Evolutionary conservation across 2,113 vertebrate genomes (phyloP), one percentile per base, ranked within the genome.

Genomic region (Anseranas semipalmata): DNA sequence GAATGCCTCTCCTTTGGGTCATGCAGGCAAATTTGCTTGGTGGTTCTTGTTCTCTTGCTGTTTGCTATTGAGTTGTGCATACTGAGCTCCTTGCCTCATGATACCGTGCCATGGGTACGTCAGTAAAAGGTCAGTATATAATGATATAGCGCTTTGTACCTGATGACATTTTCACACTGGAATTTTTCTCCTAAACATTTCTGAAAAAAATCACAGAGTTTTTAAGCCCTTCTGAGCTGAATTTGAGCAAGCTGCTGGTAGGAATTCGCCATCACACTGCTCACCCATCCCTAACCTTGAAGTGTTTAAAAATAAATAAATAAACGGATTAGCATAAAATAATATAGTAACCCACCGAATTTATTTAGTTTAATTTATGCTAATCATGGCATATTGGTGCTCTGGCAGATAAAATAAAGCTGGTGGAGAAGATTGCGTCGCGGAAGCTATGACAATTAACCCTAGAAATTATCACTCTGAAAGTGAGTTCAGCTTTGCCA

Each of bases 351-450:
- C 96, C 93, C 93, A 90, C 85, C n/a, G 70, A 97, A 98, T 97
- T 98, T 93, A 97, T 97, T 98, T 97, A 89, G 87, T 95, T 97
- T 98, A 98, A 98, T 98, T 98, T 98, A 98, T 98, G 97, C 96
- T 98, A 98, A 98, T 98, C 97, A 95, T 90, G 93, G 92, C 39
- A 48, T 96, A 98, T 97, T 97, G 97, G 97, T 98, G 75, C 97
- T 93, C 87, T 97, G 91, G 94, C 93, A 98, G 97, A 98, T 98
- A 98, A 98, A 98, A 97, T 97, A 98, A 98, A 98, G 98, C 97
- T 73, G 65, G 95, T 96, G 59, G 71, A 97, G 97, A 97, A 97
- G 97, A 98, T 90, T 97, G 96, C 28, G 70, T 95, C 50, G 91
- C 97, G 95, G 96, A 97, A 97, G 96, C 95, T 79, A 87, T 90